Base-by-base conservation (phyloP, 1,140 invertebrate genomes). In the Telenomus remus region DNA sequence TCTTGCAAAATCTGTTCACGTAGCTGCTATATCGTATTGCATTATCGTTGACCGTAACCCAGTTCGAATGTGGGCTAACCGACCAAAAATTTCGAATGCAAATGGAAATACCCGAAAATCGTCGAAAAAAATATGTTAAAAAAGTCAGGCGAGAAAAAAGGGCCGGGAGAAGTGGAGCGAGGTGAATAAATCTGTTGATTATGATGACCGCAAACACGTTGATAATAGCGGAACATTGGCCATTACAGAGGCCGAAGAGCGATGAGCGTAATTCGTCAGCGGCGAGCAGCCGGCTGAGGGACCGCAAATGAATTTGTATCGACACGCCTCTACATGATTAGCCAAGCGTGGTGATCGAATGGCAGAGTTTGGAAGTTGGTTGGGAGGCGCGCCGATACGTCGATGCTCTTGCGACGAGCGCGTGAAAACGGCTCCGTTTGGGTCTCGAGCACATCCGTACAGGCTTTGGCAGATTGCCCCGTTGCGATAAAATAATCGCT, bases 401-500 rank as follows among this genome's bases (percentile, higher is more conserved):
- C 66, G 75, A 77, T 79, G 76, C 61, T 55, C 61, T 48, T 78
- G 55, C 68, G 78, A 79, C 63, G 72, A 72, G 76, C 61, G 57
- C 60, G 69, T 56, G 63, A 54, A 34, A 39, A 39, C 37, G 37
- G n/a, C 49, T 53, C 37, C 4, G 43, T 48, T 27, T 48, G 16
- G n/a, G 43, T 44, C 43, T 10, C 44, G 33, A 27, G 48, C 48
- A 49, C 61, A 74, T 49, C 55, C 39, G 39, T 71, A 68, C 77
- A 59, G 65, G 42, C 65, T 79, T 79, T 85, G 85, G 84, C 84
- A 84, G 85, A 86, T 86, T 80, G 85, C 84, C 84, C 55, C 53
- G 43, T 47, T 46, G 34, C 64, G 85, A 86, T 85, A 84, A 85
- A 85, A 85, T 86, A 86, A 85, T 86, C 85, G 84, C 80, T 85